Conservation (phyloP, 2,113 vertebrate species). For the Fregetta grallaria region DNA sequence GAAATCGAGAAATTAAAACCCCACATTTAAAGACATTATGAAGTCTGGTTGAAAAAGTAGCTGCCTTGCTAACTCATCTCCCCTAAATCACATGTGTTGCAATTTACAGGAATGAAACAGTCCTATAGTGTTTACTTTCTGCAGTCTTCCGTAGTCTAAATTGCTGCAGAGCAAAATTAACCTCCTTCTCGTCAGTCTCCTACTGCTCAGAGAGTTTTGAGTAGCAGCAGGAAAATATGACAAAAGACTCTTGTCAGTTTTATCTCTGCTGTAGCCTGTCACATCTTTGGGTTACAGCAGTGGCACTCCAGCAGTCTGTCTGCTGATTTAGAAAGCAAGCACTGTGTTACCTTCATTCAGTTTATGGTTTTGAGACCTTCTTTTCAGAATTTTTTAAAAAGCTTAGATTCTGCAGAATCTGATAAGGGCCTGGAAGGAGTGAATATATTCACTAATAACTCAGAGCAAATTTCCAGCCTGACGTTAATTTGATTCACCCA, state of each 20-base stretch:
- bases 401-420: conserved; percentile 4
- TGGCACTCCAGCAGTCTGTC: conserved; percentile 37
- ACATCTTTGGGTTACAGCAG: conserved; percentile 42
- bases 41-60: background rate
- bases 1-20: background rate
- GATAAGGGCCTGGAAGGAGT: conserved; percentile 9
- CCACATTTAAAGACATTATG: background rate
- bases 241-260: conserved; percentile 54
- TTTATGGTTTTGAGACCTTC: background rate
- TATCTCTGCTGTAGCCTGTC: conserved; percentile 52
- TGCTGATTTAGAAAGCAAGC: conserved; percentile 18
- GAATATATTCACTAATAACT: conserved; percentile 25
- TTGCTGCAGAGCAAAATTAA: conserved; percentile 39
- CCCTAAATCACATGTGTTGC: background rate
- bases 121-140: conserved; percentile 17
- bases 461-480: conserved; percentile 16
- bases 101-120: background rate
- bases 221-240: conserved; percentile 61
- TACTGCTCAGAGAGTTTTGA: conserved; percentile 40
- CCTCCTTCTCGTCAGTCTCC: conserved; percentile 33
- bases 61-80: background rate
- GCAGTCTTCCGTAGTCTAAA: background rate
- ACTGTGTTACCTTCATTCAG: background rate
- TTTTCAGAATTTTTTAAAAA: background rate
- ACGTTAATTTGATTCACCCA: conserved; percentile 36